phyloP scores from a whole-genome alignment of 1,140 invertebrate genomes.

The Homalodisca vitripennis region DNA sequence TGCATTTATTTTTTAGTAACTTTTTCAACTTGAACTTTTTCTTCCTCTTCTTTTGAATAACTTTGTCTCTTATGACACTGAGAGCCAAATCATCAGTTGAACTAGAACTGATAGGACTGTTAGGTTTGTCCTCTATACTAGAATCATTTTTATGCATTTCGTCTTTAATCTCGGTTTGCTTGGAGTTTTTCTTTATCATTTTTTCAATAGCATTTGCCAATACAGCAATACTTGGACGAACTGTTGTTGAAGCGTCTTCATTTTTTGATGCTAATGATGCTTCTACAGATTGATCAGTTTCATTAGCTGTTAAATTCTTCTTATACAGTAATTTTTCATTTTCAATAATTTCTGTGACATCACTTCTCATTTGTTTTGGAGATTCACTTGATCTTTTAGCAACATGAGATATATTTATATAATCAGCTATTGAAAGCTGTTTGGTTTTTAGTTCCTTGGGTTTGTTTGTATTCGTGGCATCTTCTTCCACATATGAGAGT shows the following conservation, averaged over 20 bases:
- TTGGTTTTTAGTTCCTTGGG: slow-evolving; percentile 15
- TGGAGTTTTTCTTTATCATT: too few relatives aligned
- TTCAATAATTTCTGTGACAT: neutral
- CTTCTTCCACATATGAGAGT: neutral
- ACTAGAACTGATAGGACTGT: slow-evolving; percentile 1
- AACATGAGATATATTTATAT: neutral
- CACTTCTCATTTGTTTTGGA: neutral
- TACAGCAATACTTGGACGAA: too few relatives aligned
- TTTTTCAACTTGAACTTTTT: slow-evolving; percentile 28
- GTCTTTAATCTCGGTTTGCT: neutral
- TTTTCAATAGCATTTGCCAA: too few relatives aligned
- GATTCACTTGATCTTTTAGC: neutral
- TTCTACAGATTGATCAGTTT: neutral
- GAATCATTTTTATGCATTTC: neutral
- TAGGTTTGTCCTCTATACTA: neutral
- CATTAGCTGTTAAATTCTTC: neutral
- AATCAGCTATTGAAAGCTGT: slow-evolving; percentile 3
- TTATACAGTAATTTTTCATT: neutral
- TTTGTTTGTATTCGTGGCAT: neutral
- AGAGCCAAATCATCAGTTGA: neutral
- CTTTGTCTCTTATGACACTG: slow-evolving; percentile 6
- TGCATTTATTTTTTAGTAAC: neutral
- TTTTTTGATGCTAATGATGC: neutral
- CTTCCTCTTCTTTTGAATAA: slow-evolving; percentile 22
- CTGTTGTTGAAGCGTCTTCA: slow-evolving; percentile 14